Conservation (phyloP, 2,113 vertebrate genomes). For the Pygoscelis adeliae region DNA sequence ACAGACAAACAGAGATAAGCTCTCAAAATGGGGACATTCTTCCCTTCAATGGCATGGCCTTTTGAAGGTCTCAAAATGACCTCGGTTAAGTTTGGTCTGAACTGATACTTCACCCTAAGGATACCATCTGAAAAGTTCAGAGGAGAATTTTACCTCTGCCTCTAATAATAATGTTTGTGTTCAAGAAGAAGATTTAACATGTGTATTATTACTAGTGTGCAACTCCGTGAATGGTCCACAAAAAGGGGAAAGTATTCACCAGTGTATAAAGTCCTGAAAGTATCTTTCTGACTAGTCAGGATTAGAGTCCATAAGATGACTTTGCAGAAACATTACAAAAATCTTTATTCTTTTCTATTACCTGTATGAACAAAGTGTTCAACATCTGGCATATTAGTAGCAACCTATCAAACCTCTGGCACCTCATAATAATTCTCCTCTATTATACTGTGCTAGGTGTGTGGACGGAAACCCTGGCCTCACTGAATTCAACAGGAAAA, state of each 20-base stretch:
- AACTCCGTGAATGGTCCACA: background rate
- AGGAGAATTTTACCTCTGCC: background rate
- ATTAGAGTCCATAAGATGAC: background rate
- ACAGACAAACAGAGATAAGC: background rate
- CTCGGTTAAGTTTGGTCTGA: background rate
- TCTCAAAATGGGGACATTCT: background rate
- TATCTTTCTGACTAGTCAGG: background rate
- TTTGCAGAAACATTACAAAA: background rate
- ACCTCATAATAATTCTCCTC: background rate
- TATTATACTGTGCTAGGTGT: background rate
- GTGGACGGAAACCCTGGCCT: background rate
- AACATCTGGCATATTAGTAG: background rate
- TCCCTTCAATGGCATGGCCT: background rate
- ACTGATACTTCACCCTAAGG: background rate
- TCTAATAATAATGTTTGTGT: background rate
- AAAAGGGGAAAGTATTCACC: background rate
- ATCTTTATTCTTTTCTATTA: background rate
- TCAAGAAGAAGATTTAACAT: background rate
- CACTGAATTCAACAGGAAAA: background rate
- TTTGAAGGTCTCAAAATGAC: background rate
- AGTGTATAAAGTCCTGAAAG: background rate
- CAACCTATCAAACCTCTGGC: background rate
- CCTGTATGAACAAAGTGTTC: background rate
- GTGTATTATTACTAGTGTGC: background rate
- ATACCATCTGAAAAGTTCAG: background rate